Conservation (phyloP, 2,113 vertebrate genomes). For the Cyprinodon variegatus region DNA sequence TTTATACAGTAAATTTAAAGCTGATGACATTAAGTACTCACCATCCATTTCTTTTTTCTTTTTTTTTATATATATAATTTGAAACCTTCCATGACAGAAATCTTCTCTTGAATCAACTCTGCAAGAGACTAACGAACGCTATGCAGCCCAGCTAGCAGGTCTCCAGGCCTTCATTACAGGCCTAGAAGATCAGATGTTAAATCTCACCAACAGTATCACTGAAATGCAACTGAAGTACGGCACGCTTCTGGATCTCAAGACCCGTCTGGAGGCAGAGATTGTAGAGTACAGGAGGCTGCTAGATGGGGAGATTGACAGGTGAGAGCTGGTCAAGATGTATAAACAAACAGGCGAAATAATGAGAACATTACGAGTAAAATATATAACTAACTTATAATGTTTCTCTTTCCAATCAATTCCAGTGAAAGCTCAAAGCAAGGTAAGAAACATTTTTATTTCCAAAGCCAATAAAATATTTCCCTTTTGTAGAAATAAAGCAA, state of each 20-base stretch:
- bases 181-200: slow-evolving; percentile 82
- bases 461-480: not conserved
- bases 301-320: slow-evolving; percentile 83
- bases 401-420: not conserved
- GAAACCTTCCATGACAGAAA: slow-evolving; percentile 75
- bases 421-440: slow-evolving; percentile 61
- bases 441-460: slow-evolving; percentile 18
- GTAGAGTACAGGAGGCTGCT: slow-evolving; percentile 87
- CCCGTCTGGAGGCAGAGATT: slow-evolving; percentile 88
- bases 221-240: slow-evolving; percentile 85
- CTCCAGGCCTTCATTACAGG: slow-evolving; percentile 81
- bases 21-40: no score
- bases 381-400: slow-evolving; percentile 11
- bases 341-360: not conserved
- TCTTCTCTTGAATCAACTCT: slow-evolving; percentile 79
- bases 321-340: slow-evolving; percentile 11
- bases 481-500: not conserved
- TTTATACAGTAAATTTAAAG: no score
- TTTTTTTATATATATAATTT: no score
- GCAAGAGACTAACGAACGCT: slow-evolving; percentile 83
- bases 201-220: slow-evolving; percentile 82
- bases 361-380: not conserved
- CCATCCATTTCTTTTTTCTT: no score
- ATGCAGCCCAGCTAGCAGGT: slow-evolving; percentile 77
- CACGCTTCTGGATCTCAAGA: slow-evolving; percentile 88